These are phyloP conservation scores for Agrochola lychnidis DNA, from an alignment of 2,888 invertebrate species.

Conservation along the genomic window DNA sequence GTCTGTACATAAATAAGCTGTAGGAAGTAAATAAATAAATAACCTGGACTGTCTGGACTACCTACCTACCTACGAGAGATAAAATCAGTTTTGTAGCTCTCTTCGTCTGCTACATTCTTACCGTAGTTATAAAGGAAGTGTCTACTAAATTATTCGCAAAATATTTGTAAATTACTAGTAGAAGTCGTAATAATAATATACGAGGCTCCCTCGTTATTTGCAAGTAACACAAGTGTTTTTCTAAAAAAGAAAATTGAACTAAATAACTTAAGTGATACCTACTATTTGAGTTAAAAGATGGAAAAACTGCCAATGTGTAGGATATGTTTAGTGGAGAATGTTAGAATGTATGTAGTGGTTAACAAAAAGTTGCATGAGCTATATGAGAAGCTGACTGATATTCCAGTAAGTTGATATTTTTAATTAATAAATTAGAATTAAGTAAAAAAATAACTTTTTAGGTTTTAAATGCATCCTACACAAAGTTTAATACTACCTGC, in stretches of 20 bases:
- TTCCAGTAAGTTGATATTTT: neutral
- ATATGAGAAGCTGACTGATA: neutral
- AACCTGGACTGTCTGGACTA: too few relatives aligned
- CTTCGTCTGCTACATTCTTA: too few relatives aligned
- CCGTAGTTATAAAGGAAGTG: neutral
- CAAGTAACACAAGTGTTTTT: neutral
- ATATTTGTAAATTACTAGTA: neutral
- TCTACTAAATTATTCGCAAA: neutral
- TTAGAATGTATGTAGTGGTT: neutral
- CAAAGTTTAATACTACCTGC: too few relatives aligned
- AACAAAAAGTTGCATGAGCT: neutral
- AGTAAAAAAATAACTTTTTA: too few relatives aligned
- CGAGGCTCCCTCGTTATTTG: neutral
- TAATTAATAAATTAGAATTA: neutral
- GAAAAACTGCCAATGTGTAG: conserved; percentile 4
- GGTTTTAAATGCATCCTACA: too few relatives aligned
- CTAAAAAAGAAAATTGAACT: neutral
- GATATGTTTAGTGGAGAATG: conserved; percentile 4
- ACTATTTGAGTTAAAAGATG: neutral
- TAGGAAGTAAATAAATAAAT: too few relatives aligned
- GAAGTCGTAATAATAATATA: neutral
- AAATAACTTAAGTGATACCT: neutral
- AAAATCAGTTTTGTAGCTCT: too few relatives aligned
- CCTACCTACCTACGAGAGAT: too few relatives aligned
- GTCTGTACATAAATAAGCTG: too few relatives aligned